These are phyloP conservation scores for Trachelus stipa DNA, from an alignment of 2,888 invertebrate species.

Conservation along the genomic window DNA sequence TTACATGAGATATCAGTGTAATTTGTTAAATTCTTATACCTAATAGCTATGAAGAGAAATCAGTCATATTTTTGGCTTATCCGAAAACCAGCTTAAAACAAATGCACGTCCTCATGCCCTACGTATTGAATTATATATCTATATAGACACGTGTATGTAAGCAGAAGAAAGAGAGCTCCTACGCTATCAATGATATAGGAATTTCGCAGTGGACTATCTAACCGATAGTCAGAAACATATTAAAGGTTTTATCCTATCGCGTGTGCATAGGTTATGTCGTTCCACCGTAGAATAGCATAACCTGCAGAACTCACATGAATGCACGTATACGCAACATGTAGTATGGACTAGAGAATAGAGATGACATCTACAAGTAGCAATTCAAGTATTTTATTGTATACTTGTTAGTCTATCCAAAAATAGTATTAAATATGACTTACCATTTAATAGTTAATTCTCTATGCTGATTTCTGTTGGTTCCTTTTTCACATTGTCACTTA, in stretches of 20 bases:
- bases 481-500: neutral
- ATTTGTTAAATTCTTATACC: neutral
- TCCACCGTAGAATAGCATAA: neutral
- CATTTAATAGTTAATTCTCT: neutral
- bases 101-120: neutral
- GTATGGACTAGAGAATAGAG: neutral
- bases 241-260: conserved; percentile 14
- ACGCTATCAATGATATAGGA: conserved; percentile 26
- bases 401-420: neutral
- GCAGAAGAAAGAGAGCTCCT: neutral
- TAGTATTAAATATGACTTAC: neutral
- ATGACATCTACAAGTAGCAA: neutral
- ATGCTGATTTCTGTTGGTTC: neutral
- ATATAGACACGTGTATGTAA: neutral
- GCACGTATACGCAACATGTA: neutral
- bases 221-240: conserved; percentile 19
- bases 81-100: neutral
- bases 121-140: neutral
- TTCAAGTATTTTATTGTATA: neutral
- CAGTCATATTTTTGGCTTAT: neutral
- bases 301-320: neutral
- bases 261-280: neutral
- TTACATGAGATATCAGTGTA: neutral
- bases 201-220: conserved; percentile 17
- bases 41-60: neutral